phyloP scores from a whole-genome alignment of 2,797 vertebrate species.

The Rhadinocentrus ornatus region DNA sequence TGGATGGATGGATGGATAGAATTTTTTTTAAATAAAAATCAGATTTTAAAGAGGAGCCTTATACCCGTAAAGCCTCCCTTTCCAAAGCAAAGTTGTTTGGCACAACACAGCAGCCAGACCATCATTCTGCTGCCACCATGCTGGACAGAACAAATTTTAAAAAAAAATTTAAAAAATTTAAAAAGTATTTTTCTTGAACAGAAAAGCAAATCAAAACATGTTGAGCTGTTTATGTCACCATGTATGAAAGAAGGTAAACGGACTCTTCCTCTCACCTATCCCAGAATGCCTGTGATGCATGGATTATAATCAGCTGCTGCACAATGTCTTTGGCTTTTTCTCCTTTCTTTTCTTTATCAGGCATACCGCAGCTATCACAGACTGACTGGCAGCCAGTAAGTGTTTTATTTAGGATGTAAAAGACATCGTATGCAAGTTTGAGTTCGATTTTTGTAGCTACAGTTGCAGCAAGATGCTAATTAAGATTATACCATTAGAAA shows the following conservation, averaged over 20 bases:
- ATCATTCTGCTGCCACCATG: no score
- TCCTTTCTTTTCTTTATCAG: slow-evolving; percentile 20
- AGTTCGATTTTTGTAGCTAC: not conserved
- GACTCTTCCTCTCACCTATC: slow-evolving; percentile 29
- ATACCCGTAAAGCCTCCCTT: no score
- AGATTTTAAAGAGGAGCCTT: no score
- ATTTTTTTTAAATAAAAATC: no score
- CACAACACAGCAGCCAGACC: no score
- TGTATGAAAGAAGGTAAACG: slow-evolving; percentile 70
- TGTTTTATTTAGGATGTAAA: not conserved
- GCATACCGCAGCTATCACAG: slow-evolving; percentile 19
- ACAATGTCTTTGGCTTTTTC: slow-evolving; percentile 22
- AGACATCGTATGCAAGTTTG: not conserved
- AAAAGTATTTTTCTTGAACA: slow-evolving; percentile 32
- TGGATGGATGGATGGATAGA: no score
- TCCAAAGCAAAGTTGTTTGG: no score
- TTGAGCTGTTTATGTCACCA: slow-evolving; percentile 62
- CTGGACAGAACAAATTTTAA: no score
- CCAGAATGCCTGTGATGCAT: slow-evolving; percentile 42
- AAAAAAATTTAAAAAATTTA: no score
- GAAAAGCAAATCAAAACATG: slow-evolving; percentile 63
- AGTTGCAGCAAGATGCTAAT: slow-evolving; percentile 10
- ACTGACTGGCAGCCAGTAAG: slow-evolving; percentile 23
- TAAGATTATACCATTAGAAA: not conserved
- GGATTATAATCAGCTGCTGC: slow-evolving; percentile 48